Conservation (phyloP, 2,113 vertebrate species). For the Cyphomyrus plagiostoma region DNA sequence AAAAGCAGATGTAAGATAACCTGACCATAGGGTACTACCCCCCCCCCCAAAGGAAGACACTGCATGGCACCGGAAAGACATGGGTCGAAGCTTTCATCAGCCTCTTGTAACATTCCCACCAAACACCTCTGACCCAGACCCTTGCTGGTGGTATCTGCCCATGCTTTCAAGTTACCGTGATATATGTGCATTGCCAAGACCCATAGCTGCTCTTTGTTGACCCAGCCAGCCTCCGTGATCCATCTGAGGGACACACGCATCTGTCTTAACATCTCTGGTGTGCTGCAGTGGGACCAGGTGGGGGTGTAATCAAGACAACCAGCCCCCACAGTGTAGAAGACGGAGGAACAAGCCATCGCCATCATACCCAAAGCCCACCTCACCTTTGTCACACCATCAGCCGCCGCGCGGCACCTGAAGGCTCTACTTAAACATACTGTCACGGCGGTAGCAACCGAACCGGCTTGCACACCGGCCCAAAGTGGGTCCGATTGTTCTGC, state of each 20-base stretch:
- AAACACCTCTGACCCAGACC: not conserved
- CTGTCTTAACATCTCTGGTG: not conserved
- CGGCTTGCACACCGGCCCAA: not conserved
- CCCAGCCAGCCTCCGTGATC: not conserved
- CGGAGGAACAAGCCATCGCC: not conserved
- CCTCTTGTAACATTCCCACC: not conserved
- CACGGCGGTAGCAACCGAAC: not conserved
- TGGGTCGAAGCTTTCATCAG: not conserved
- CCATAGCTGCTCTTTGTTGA: not conserved
- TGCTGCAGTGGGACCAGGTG: not conserved
- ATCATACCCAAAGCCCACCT: too few species aligned
- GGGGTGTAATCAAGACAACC: not conserved
- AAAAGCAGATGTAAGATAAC: constrained; percentile 26
- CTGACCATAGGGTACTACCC: not conserved
- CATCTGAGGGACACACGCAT: not conserved
- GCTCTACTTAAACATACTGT: not conserved
- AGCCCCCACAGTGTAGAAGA: not conserved
- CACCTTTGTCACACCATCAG: not conserved
- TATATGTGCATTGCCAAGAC: not conserved
- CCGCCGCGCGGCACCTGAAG: not conserved
- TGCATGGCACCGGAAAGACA: not conserved
- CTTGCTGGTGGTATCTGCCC: not conserved
- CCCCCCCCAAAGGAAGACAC: not conserved
- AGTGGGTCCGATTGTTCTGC: constrained; percentile 53
- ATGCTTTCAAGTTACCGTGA: not conserved